These are phyloP conservation scores for Lordiphosa fenestrarum DNA, from an alignment of 2,888 invertebrate species.

Conservation along the genomic window DNA sequence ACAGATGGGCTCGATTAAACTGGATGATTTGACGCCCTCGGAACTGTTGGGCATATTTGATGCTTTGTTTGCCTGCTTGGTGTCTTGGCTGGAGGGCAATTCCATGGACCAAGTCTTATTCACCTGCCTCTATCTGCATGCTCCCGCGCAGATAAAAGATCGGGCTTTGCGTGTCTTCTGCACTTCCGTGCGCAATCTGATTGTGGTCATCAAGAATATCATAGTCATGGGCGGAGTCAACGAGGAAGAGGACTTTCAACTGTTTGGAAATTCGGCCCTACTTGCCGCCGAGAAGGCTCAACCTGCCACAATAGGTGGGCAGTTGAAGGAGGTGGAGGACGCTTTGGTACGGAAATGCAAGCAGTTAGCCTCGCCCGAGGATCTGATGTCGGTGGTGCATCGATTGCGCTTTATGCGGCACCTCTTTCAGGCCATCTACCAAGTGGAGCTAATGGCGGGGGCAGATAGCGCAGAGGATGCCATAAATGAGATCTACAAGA, in stretches of 20 bases:
- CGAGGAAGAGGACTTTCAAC: constrained; percentile 98
- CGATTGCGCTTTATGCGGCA: constrained; percentile 93
- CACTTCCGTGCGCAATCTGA: constrained; percentile 91
- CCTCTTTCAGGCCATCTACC: constrained; percentile 88
- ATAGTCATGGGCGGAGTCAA: constrained; percentile 93
- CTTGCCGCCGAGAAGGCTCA: constrained; percentile 84
- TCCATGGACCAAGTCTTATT: constrained; percentile 98
- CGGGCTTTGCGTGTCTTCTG: constrained; percentile 92
- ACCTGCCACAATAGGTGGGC: constrained; percentile 88
- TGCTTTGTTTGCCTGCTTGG: constrained; percentile 94
- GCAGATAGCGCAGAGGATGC: constrained; percentile 83
- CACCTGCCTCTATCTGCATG: constrained; percentile 96
- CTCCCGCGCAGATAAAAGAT: constrained; percentile 91
- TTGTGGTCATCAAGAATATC: constrained; percentile 93
- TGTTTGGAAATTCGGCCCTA: constrained; percentile 93
- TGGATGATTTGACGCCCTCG: constrained; percentile 86
- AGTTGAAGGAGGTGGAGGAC: constrained; percentile 94
- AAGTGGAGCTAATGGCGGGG: constrained; percentile 67
- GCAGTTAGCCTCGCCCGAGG: constrained; percentile 81
- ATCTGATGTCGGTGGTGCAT: constrained; percentile 86
- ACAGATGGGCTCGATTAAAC: constrained; percentile 88
- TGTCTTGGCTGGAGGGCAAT: constrained; percentile 98
- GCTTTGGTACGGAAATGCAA: constrained; percentile 87
- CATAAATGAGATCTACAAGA: constrained; percentile 88
- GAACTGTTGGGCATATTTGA: constrained; percentile 97